A percentile compares a stretch with the other conserved stretches of the same genome.
Evolutionary conservation across 1,140 invertebrate species (phyloP).

Genomic region (Tetramorium simillimum): DNA sequence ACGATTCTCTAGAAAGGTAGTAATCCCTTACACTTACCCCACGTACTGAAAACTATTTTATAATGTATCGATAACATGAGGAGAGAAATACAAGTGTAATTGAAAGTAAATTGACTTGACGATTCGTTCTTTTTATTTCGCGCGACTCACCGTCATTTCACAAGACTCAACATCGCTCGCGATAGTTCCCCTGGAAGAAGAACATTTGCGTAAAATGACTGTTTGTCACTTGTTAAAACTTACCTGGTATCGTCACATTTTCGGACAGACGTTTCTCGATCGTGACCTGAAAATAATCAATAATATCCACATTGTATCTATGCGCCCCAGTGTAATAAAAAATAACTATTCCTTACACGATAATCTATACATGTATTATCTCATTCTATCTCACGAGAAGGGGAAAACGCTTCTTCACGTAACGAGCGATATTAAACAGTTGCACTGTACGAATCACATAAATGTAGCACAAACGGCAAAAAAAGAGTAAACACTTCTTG

Average conservation of each 20-base stretch:
- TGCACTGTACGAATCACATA: background rate
- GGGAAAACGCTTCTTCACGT: background rate
- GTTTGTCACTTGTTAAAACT: conserved; percentile 41
- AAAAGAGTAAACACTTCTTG: conserved; percentile 1
- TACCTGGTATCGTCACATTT: conserved; percentile 59
- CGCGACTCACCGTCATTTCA: conserved; percentile 1
- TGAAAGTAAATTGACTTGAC: conserved; percentile 61
- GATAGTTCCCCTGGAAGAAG: conserved; percentile 67
- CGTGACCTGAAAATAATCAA: conserved; percentile 56
- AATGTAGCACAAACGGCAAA: conserved; percentile 17
- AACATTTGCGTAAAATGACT: conserved; percentile 57
- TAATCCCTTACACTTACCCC: conserved; percentile 71
- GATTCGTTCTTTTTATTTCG: conserved; percentile 55
- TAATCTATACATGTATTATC: background rate
- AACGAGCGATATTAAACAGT: background rate
- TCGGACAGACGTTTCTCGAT: conserved; percentile 21
- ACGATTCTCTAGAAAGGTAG: conserved; percentile 64
- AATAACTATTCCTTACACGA: conserved; percentile 4
- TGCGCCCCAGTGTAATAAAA: conserved; percentile 9
- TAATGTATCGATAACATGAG: conserved; percentile 75
- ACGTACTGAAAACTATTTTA: conserved; percentile 74
- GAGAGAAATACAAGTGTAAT: conserved; percentile 80
- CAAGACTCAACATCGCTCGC: conserved; percentile 11
- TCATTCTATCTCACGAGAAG: conserved; percentile 4
- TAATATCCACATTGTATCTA: conserved; percentile 43